phyloP scores from a whole-genome alignment of 2,888 invertebrate species.

The Belgica antarctica region DNA sequence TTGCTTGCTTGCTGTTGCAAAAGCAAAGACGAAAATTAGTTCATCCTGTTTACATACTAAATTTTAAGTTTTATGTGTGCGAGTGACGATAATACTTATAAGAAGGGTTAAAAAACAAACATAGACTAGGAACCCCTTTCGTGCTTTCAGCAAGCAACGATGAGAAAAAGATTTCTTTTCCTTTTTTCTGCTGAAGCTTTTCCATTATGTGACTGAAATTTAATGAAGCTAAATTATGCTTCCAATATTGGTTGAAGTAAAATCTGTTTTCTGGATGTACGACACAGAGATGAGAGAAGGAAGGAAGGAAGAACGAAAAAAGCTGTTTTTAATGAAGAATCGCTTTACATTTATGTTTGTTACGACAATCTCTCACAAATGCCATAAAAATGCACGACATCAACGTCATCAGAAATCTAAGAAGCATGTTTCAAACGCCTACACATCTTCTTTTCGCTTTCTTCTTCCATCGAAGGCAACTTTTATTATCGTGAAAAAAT shows the following conservation, averaged over 20 bases:
- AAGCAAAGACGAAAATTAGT: background rate
- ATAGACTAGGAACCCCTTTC: slow-evolving; percentile 17
- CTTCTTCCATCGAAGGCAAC: background rate
- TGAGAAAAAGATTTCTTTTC: too few species aligned
- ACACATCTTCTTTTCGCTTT: background rate
- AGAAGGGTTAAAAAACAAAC: slow-evolving; percentile 42
- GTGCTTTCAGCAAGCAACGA: slow-evolving; percentile 1
- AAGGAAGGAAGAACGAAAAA: background rate
- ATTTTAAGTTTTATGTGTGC: slow-evolving; percentile 42
- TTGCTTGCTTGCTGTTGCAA: background rate
- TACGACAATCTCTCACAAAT: slow-evolving; percentile 16
- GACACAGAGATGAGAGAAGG: background rate
- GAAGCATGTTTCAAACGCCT: background rate
- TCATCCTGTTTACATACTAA: slow-evolving; percentile 39
- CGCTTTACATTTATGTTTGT: slow-evolving; percentile 7
- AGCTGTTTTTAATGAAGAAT: slow-evolving; percentile 16
- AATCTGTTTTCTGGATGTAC: slow-evolving; percentile 2
- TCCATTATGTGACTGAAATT: slow-evolving; percentile 44
- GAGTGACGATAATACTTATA: slow-evolving; percentile 41
- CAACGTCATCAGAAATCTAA: slow-evolving; percentile 16
- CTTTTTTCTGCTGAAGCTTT: slow-evolving; percentile 31
- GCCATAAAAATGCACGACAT: background rate
- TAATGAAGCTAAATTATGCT: slow-evolving; percentile 44
- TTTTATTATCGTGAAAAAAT: slow-evolving; percentile 18
- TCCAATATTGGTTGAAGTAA: slow-evolving; percentile 34